A percentile compares a stretch with the other conserved stretches of the same genome.
phyloP scores from a whole-genome alignment of 2,888 invertebrate genomes.

The Mythimna pallens region DNA sequence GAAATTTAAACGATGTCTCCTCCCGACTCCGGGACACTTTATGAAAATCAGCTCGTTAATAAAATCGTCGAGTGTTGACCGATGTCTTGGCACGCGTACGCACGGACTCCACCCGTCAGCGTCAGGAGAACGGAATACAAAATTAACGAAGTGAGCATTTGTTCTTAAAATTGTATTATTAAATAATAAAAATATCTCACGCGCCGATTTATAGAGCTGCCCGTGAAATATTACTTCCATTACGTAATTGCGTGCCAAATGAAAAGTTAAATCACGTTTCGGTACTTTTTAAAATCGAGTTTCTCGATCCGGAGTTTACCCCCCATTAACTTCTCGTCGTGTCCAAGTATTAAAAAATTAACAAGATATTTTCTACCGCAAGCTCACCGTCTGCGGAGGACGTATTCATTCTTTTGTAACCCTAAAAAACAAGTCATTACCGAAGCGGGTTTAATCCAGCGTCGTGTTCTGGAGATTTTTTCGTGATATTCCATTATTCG shows the following conservation, averaged over 20 bases:
- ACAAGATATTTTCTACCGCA: conserved; percentile 79
- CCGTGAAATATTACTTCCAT: conserved; percentile 52
- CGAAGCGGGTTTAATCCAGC: conserved; percentile 87
- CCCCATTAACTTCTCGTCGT: conserved; percentile 81
- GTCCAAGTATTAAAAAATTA: conserved; percentile 84
- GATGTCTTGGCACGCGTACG: conserved; percentile 68
- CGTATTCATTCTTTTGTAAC: conserved; percentile 89
- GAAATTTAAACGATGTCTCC: conserved; percentile 81
- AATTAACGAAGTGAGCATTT: conserved; percentile 68
- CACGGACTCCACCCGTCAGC: conserved; percentile 44
- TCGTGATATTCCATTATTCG: conserved; percentile 86
- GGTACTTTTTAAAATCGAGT: conserved; percentile 69
- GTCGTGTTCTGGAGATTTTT: conserved; percentile 85
- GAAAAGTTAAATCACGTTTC: conserved; percentile 73
- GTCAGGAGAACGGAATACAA: conserved; percentile 64
- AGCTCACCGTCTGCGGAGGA: conserved; percentile 85
- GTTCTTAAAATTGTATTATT: conserved; percentile 46
- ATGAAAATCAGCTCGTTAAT: conserved; percentile 86
- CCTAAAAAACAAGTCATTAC: conserved; percentile 91
- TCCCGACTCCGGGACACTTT: conserved; percentile 68
- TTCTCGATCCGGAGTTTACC: conserved; percentile 71
- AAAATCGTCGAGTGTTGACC: conserved; percentile 78
- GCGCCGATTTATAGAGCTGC: conserved; percentile 60
- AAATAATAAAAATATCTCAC: conserved; percentile 52
- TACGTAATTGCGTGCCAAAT: conserved; percentile 63